Percentiles rank a stretch among this genome's conserved stretches.
Conservation (phyloP, 2,888 invertebrate genomes). For the Drosophila macrospina region DNA sequence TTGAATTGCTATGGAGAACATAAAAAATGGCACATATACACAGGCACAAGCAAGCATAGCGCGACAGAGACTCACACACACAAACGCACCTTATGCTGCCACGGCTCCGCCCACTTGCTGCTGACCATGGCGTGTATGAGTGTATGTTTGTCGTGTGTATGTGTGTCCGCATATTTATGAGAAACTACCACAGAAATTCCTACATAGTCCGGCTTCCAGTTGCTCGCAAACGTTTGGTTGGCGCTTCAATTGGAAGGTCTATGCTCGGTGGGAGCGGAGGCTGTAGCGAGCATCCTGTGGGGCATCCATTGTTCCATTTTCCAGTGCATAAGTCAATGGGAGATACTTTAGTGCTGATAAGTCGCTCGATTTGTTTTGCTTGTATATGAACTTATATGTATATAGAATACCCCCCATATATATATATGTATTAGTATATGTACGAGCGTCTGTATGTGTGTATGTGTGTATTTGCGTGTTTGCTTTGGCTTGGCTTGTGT, state of each 20-base stretch:
- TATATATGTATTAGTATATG: slow-evolving; percentile 15
- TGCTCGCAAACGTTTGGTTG: slow-evolving; percentile 66
- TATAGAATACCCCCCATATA: slow-evolving; percentile 29
- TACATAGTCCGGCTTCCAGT: slow-evolving; percentile 66
- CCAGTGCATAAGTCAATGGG: slow-evolving; percentile 81
- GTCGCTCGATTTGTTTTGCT: slow-evolving; percentile 78
- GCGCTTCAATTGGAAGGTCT: slow-evolving; percentile 59
- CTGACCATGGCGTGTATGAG: slow-evolving; percentile 51
- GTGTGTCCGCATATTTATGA: slow-evolving; percentile 69
- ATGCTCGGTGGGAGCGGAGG: slow-evolving; percentile 3
- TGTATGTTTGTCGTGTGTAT: slow-evolving; percentile 30
- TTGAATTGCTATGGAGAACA: slow-evolving; percentile 79
- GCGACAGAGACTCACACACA: slow-evolving; percentile 41
- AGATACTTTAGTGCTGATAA: slow-evolving; percentile 78
- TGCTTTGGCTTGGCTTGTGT: slow-evolving; percentile 66
- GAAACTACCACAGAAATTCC: slow-evolving; percentile 71
- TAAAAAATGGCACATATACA: slow-evolving; percentile 71
- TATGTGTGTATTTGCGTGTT: slow-evolving; percentile 54
- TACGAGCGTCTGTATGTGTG: slow-evolving; percentile 4
- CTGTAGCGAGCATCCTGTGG: slow-evolving; percentile 33
- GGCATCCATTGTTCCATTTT: slow-evolving; percentile 79
- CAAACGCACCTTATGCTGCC: slow-evolving; percentile 71
- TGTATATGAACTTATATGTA: slow-evolving; percentile 23
- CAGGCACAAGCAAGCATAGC: slow-evolving; percentile 33
- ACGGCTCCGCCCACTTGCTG: slow-evolving; percentile 85